Conservation (phyloP, 1,140 invertebrate species). For the Euwallacea similis region DNA sequence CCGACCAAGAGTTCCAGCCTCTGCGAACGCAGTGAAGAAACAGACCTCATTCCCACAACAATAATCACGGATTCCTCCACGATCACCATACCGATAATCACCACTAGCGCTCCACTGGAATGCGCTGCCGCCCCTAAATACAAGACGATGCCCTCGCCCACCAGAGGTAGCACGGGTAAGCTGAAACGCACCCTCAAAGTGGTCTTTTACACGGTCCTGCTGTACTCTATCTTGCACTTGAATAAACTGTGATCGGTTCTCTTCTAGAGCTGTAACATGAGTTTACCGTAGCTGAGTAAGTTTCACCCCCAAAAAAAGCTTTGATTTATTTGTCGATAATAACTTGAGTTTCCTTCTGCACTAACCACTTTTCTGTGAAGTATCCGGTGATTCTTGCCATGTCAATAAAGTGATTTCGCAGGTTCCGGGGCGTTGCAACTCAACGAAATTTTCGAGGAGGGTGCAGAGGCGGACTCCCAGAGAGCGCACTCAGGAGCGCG, state of each 20-base stretch:
- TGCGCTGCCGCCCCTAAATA: conserved; percentile 55
- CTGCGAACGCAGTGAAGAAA: conserved; percentile 30
- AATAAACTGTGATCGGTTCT: conserved; percentile 13
- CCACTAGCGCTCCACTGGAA: conserved; percentile 52
- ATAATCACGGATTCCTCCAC: conserved; percentile 61
- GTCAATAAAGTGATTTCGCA: background rate
- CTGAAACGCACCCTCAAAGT: conserved; percentile 18
- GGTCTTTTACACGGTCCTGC: conserved; percentile 20
- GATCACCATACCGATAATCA: conserved; percentile 61
- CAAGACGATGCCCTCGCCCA: conserved; percentile 62
- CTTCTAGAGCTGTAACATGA: too few species aligned
- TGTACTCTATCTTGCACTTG: conserved; percentile 17
- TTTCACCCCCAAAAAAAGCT: background rate
- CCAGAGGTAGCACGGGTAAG: conserved; percentile 45
- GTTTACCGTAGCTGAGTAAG: too few species aligned
- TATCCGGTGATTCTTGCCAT: background rate
- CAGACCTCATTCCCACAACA: conserved; percentile 51
- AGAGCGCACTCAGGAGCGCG: conserved; percentile 39
- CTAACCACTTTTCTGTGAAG: too few species aligned
- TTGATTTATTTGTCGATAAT: too few species aligned
- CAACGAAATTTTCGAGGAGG: conserved; percentile 75
- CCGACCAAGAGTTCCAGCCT: conserved; percentile 32
- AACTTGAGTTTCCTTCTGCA: too few species aligned
- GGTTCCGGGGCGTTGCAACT: conserved; percentile 60
- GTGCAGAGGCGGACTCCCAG: conserved; percentile 53